Evolutionary conservation across 2,113 vertebrate genomes (phyloP), one percentile per base, ranked within the genome.

Genomic region (Pterocles gutturalis): DNA sequence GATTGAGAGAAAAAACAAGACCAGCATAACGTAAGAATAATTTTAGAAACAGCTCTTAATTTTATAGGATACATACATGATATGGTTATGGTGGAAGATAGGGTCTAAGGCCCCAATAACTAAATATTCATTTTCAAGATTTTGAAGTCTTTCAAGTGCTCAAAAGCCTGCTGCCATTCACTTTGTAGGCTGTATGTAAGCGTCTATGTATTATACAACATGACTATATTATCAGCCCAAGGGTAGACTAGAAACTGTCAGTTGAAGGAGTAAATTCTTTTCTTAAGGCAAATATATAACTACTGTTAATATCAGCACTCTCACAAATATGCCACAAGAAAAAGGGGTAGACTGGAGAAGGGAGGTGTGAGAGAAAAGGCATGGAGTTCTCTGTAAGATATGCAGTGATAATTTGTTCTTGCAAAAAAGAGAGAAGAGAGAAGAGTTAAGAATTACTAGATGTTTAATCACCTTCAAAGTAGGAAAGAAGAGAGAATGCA

Each of bases 351-450:
- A 55, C 60, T 84, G 65, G 54, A 81, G 51, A 77, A 70, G 67
- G 67, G 60, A 93, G 76, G 85, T 80, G 85, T 64, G 95, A 95
- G 67, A 90, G 95, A 90, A 41, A 75, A 83, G 78, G 67, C 87
- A 55, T 2, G 17, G 77, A 72, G 65, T 55, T 84, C 60, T 83
- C 65, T 70, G 45, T 75, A 71, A 95, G 71, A 89, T 93, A 92
- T 89, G 81, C 80, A 95, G 76, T 60, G 80, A 89, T 71, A 89
- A 64, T 83, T 71, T 71, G 33, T 70, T 92, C 79, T 58, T 77
- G 83, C 64, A 83, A 79, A 53, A 41, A 78, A 73, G 22, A 34
- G 28, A 67, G 18, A 26, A 36, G n/a, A 89, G 16, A 71, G 46
- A 86, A 91, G 75, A 64, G 70, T 67, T 79, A 43, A 57, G 73